A percentile compares a stretch with the other conserved stretches of the same genome.
Evolutionary conservation across 2,797 vertebrate genomes (phyloP).

Genomic region (Galago senegalensis): DNA sequence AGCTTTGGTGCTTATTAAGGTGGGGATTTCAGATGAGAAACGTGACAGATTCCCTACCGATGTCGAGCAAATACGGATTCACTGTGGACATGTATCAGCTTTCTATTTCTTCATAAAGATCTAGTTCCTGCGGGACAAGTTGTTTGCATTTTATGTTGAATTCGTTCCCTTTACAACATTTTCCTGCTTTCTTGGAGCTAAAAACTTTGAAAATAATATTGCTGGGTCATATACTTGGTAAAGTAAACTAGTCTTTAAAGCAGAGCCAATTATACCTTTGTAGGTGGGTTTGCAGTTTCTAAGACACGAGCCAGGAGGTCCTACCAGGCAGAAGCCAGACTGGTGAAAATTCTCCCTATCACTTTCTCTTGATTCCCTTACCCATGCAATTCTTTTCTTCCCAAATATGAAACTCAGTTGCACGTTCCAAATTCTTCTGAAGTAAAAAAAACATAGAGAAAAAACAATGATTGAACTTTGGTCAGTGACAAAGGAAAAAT

Average conservation of each 20-base stretch:
- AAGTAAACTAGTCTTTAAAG: not conserved
- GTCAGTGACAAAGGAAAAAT: conserved; percentile 43
- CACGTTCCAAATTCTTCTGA: conserved; percentile 50
- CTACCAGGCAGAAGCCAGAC: not conserved
- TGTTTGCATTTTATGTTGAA: conserved; percentile 30
- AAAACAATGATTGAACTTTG: not conserved
- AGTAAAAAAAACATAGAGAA: not conserved
- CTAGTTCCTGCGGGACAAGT: not conserved
- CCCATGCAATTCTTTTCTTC: conserved; percentile 44
- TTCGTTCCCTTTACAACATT: not conserved
- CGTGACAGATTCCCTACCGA: not conserved
- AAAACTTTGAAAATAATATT: conserved; percentile 30
- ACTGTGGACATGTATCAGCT: not conserved
- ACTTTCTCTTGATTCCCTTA: conserved; percentile 50
- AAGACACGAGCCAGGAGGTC: conserved; percentile 6
- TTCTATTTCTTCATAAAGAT: conserved; percentile 50
- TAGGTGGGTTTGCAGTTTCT: conserved; percentile 25
- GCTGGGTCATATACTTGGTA: not conserved
- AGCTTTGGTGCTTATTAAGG: not conserved
- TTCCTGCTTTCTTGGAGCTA: conserved; percentile 53
- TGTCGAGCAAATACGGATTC: not conserved
- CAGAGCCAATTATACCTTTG: not conserved
- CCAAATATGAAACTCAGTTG: conserved; percentile 14
- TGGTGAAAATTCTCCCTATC: not conserved
- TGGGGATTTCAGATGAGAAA: not conserved